Evolutionary conservation across 2,888 invertebrate genomes (phyloP).

Genomic region (Nephrotoma guestfalica): DNA sequence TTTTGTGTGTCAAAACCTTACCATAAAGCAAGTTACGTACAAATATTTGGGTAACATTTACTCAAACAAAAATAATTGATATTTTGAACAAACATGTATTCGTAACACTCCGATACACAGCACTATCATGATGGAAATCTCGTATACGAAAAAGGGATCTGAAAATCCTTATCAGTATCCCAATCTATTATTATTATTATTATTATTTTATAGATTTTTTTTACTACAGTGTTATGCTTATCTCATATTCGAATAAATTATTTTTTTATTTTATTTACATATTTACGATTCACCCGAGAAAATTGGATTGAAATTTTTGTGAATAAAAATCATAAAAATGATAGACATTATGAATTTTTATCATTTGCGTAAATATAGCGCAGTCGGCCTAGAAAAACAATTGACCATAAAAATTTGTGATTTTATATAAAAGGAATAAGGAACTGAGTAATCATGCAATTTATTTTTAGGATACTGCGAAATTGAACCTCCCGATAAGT

Average conservation of each 20-base stretch:
- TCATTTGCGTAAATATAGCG: too few species aligned
- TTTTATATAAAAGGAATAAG: too few species aligned
- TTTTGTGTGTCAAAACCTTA: too few species aligned
- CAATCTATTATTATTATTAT: not conserved
- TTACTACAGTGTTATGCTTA: not conserved
- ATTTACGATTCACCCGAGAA: not conserved
- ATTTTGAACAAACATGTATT: not conserved
- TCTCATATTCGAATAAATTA: not conserved
- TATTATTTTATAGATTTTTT: not conserved
- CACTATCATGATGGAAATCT: too few species aligned
- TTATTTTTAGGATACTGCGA: too few species aligned
- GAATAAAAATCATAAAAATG: not conserved
- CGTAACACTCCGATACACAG: not conserved
- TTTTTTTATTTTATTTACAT: not conserved
- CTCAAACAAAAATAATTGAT: not conserved
- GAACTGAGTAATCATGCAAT: too few species aligned
- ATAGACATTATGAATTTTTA: not conserved
- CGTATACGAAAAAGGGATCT: not conserved
- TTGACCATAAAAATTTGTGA: too few species aligned
- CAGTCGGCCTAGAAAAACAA: too few species aligned
- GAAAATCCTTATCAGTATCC: not conserved
- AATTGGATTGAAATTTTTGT: not conserved
- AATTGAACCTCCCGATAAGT: too few species aligned
- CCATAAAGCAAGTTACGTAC: not conserved
- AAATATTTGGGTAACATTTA: not conserved